Base-by-base conservation (phyloP, 1,140 invertebrate genomes). In the Sarcophaga peregrina region DNA sequence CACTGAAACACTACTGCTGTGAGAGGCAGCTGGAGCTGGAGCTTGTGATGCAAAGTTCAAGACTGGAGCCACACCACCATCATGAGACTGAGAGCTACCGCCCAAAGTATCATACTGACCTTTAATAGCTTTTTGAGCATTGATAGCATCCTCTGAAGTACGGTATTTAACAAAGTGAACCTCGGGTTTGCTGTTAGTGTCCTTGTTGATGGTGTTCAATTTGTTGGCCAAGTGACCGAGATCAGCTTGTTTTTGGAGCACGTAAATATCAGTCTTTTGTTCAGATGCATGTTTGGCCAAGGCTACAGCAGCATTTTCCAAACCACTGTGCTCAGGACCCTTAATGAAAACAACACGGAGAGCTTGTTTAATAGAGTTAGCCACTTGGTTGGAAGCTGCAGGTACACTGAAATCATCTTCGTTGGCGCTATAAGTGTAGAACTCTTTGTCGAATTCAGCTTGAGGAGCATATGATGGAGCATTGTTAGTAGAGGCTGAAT, bases 91-190 rank as follows among this genome's bases (percentile, higher is more conserved):
- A 76, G 87, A 84, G 45, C 83, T 37, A 48, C 88, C 88, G 3
- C 87, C 87, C 45, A 89, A 83, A 54, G 87, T 84, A 73, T 89
- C 88, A 72, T 89, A 89, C 82, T 89, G 87, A 5, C 83, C 76
- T 45, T 89, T 86, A 73, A 89, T 89, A 73, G 86, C 85, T 2
- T 54, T 85, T 80, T 89, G 88, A 9, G 88, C 88, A 8, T 87
- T 85, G 72, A 81, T 85, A n/a, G 88, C 88, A 82, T 89, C 88
- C 85, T 89, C 86, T 4, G 85, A 86, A 7, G 87, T 88, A 76
- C 87, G 85, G 83, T 89, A 89, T 83, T 89, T 89, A 84, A 89
- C 87, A 68, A 88, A 89, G 84, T 88, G 87, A 5, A 89, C 87
- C 83, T 89, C 87, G 9, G 87, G 87, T 62, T 85, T 85, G 80